Conservation (phyloP, 1,140 invertebrate genomes). For the Saccostrea echinata region DNA sequence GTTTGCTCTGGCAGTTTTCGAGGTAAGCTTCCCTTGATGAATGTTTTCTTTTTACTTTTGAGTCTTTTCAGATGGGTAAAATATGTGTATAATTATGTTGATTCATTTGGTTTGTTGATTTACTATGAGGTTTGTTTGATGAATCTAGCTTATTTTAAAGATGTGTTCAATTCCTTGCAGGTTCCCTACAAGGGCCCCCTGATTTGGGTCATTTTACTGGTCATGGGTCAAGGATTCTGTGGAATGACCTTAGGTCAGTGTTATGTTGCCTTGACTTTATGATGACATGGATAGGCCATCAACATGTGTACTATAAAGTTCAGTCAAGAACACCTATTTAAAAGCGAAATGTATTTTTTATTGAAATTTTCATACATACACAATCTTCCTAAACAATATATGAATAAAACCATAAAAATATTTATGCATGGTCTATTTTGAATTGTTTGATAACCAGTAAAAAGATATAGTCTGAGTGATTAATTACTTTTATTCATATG, state of each 20-base stretch:
- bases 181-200: slow-evolving; percentile 90
- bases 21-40: slow-evolving; percentile 61
- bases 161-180: slow-evolving; percentile 81
- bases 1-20: slow-evolving; percentile 88
- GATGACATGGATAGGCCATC: not conserved
- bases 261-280: not conserved
- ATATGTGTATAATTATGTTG: not conserved
- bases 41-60: not conserved
- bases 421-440: too few species aligned
- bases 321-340: too few species aligned
- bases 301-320: not conserved
- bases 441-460: too few species aligned
- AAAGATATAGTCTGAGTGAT: too few species aligned
- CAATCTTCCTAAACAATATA: too few species aligned
- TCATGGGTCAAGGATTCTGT: slow-evolving; percentile 89
- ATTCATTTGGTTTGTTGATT: not conserved
- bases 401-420: too few species aligned
- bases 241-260: slow-evolving; percentile 92
- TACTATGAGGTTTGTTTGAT: not conserved
- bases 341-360: too few species aligned
- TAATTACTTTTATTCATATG: too few species aligned
- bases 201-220: slow-evolving; percentile 87
- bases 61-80: not conserved
- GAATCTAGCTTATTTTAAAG: too few species aligned
- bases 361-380: too few species aligned